Conservation (phyloP, 2,113 vertebrate species). For the Zeus faber region DNA sequence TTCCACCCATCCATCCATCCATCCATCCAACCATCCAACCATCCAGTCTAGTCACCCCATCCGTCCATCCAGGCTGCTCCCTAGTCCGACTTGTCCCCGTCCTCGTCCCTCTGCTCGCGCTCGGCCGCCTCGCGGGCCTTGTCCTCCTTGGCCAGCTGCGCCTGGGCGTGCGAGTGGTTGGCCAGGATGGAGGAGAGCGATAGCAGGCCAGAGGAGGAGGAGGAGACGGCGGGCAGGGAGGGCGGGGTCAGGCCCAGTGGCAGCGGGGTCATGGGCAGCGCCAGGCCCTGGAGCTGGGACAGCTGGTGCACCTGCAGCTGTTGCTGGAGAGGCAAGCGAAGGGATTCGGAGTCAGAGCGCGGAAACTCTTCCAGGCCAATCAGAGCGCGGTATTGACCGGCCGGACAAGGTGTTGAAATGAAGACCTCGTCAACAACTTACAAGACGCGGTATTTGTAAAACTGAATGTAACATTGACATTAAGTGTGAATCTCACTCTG, state of each 20-base stretch:
- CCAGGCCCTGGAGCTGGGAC: constrained; percentile 95
- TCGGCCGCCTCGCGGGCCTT: constrained; percentile 87
- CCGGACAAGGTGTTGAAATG: too few relatives aligned
- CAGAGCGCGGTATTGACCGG: too few relatives aligned
- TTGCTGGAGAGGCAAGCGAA: too few relatives aligned
- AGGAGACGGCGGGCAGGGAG: constrained; percentile 83
- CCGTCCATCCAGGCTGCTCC: constrained; percentile 39
- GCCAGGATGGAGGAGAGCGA: constrained; percentile 91
- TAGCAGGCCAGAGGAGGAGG: constrained; percentile 88
- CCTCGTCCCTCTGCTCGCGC: constrained; percentile 83
- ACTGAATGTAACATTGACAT: too few relatives aligned
- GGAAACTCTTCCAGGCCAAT: too few relatives aligned
- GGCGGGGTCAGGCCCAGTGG: constrained; percentile 91
- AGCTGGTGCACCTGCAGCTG: constrained; percentile 98
- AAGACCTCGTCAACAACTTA: too few relatives aligned
- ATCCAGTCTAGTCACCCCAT: too few relatives aligned
- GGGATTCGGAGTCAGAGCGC: too few relatives aligned
- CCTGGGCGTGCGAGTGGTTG: constrained; percentile 80
- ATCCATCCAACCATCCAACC: constrained; percentile 24
- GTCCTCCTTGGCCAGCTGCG: constrained; percentile 91
- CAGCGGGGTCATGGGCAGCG: constrained; percentile 89
- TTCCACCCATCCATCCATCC: too few relatives aligned
- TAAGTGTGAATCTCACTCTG: too few relatives aligned
- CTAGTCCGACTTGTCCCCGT: constrained; percentile 95
- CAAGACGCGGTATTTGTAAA: too few relatives aligned